Evolutionary conservation across 2,797 vertebrate species (phyloP), one percentile per base, ranked within the genome.

Genomic region (Mastacembelus armatus): DNA sequence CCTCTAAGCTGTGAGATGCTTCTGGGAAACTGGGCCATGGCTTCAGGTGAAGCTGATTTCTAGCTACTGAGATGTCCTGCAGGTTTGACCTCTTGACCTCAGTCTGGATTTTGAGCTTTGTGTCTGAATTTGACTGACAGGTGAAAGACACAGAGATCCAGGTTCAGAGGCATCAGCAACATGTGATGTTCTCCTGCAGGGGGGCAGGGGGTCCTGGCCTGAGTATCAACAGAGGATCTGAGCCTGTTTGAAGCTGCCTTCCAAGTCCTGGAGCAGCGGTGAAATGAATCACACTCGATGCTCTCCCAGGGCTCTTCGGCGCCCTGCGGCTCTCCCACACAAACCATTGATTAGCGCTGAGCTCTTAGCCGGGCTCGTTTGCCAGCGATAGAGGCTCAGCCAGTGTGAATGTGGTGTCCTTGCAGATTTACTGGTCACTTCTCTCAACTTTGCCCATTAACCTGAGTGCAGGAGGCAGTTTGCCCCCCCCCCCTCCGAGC

Each of bases 361-460:
- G 81, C 83, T 85, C 79, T 88, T 79, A 86, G 88, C 27, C 50
- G 14, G 38, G 78, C 63, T 80, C 83, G 61, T 85, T 84, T 73
- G 78, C 72, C 78, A 78, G 78, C 59, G 85, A 78, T 64, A 21
- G 86, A 72, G 72, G 36, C 62, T 63, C 72, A 49, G 81, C 74
- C 87, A 18, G 81, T 83, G 87, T 84, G 84, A 89, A 86, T 78
- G 81, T 79, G 86, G 88, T 88, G 93, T 94, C 92, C 93, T 94
- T 92, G 87, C 87, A 93, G 91, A 93, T 93, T 90, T 92, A 94
- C 91, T 93, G 92, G 90, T 92, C 92, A 91, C 92, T 94, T 91
- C 83, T 88, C 89, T 94, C 91, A 94, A 94, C 93, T 94, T 93
- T 90, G 85, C 82, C 92, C 92, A 94, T 94, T 94, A 94, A 94